Conservation (phyloP, 1,140 invertebrate genomes). For the Drosophila lini region DNA sequence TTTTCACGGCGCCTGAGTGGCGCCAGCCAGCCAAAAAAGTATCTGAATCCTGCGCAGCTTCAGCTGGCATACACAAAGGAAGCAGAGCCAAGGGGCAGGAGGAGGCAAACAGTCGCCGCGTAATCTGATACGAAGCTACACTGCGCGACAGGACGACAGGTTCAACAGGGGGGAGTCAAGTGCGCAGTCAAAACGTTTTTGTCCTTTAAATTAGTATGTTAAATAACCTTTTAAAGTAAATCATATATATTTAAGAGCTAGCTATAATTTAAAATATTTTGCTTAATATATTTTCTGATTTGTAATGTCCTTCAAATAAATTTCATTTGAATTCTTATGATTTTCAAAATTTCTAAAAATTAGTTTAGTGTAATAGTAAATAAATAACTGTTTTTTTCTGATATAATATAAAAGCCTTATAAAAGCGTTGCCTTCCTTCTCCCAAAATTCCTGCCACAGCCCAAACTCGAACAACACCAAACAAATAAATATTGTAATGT, state of each 20-base stretch:
- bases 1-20: constrained; percentile 57
- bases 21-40: constrained; percentile 56
- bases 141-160: constrained; percentile 38
- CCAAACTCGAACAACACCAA: background rate
- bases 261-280: background rate
- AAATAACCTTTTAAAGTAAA: background rate
- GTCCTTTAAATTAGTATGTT: background rate
- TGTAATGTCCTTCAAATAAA: background rate
- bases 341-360: background rate
- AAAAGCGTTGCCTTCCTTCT: no score
- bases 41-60: constrained; percentile 64
- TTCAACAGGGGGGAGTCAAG: constrained; percentile 2
- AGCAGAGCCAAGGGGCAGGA: background rate
- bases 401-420: no score
- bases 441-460: background rate
- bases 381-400: background rate
- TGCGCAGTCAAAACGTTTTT: background rate
- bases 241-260: no score
- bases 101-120: constrained; percentile 29
- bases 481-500: constrained; percentile 33
- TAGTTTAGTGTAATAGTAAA: background rate
- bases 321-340: background rate
- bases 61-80: constrained; percentile 12
- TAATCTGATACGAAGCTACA: constrained; percentile 49
- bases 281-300: background rate